phyloP scores from a whole-genome alignment of 2,888 invertebrate species.

The Neoitamus cyanurus region DNA sequence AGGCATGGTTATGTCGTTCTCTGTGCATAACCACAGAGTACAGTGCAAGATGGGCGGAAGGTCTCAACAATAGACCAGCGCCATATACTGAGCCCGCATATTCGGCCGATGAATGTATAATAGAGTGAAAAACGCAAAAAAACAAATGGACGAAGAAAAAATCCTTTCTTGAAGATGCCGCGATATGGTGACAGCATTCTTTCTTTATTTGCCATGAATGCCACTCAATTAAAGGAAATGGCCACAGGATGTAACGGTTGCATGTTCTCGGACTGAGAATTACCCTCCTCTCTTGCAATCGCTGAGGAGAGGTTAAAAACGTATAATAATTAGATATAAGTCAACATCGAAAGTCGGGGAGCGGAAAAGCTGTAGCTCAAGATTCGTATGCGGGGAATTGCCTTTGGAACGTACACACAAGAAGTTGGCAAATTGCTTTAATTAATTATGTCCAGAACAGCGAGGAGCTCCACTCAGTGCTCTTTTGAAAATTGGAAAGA shows the following conservation, averaged over 20 bases:
- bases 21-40: not conserved
- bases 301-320: not conserved
- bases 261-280: not conserved
- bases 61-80: not conserved
- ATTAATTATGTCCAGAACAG: constrained; percentile 46
- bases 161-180: not conserved
- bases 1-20: not conserved
- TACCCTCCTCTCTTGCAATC: not conserved
- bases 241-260: constrained; percentile 43
- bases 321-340: not conserved
- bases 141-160: not conserved
- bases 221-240: constrained; percentile 34
- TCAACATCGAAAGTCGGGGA: not conserved
- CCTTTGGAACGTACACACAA: constrained; percentile 4
- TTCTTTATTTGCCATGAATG: constrained; percentile 21
- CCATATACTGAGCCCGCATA: not conserved
- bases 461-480: not conserved
- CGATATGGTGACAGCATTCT: constrained; percentile 26
- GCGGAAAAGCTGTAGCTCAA: not conserved
- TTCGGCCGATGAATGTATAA: not conserved
- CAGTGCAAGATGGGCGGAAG: not conserved
- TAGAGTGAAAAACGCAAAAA: not conserved
- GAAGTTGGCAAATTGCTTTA: constrained; percentile 49
- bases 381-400: not conserved
- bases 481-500: constrained; percentile 24